Evolutionary conservation across 2,888 invertebrate species (phyloP), one percentile per base, ranked within the genome.

Genomic region (Aphodius sticticus): DNA sequence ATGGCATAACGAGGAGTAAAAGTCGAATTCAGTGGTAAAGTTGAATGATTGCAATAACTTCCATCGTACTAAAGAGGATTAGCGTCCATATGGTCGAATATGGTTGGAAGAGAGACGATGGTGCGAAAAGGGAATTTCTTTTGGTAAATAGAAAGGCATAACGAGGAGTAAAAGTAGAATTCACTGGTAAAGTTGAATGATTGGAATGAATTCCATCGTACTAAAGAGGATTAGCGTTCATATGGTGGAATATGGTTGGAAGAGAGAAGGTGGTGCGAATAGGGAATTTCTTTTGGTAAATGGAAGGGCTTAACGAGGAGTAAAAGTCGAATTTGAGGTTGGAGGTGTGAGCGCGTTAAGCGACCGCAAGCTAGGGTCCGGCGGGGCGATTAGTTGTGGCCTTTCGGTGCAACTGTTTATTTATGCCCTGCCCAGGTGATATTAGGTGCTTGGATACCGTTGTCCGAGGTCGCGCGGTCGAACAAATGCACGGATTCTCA

Each of bases 401-500:
- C 81, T 81, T 83, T 81, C 82, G 82, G 80, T 82, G 82, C 83
- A 82, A 82, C 83, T 84, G 83, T 83, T 83, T 84, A 83, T 82
- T 82, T 82, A 82, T 82, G 82, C 82, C 79, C 81, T 81, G 81
- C 81, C 83, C 82, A 84, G 84, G 84, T 84, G 84, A 84, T 84
- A 83, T 83, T 84, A 84, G 84, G 82, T 84, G 82, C 81, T 76
- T 80, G 81, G 80, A 84, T 84, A 82, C 84, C 84, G 84, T 84
- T 84, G 83, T 84, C 82, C 81, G 82, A 83, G 84, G 84, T 84
- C 84, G 83, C 77, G 82, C 83, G 83, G 83, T 82, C 82, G 82
- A 82, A 83, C 82, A 82, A 83, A 84, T 83, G 84, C 83, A 82
- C 82, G 84, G 82, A 84, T 85, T 85, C 85, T 85, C 85, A 85